phyloP scores from a whole-genome alignment of 2,888 invertebrate genomes.

The Drosophila helvetica region DNA sequence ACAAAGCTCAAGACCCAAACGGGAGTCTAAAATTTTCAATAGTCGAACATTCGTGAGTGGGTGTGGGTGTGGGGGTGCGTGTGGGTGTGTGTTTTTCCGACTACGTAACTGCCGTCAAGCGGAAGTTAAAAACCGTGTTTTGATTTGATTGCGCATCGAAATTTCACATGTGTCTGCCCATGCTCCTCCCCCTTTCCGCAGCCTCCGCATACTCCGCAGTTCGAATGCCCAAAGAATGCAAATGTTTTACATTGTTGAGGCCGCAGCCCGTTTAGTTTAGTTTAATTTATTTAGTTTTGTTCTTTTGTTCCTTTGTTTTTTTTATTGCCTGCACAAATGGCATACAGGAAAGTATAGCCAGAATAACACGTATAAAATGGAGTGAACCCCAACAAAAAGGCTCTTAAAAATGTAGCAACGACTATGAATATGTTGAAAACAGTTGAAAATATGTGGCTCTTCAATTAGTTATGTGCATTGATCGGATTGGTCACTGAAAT shows the following conservation, averaged over 20 bases:
- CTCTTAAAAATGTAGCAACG: too few species aligned
- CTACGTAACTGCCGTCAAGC: slow-evolving; percentile 70
- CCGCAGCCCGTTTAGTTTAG: slow-evolving; percentile 47
- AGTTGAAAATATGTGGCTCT: too few species aligned
- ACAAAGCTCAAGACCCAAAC: slow-evolving; percentile 26
- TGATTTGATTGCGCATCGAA: slow-evolving; percentile 77
- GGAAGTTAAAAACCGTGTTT: slow-evolving; percentile 77
- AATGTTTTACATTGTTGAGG: slow-evolving; percentile 66
- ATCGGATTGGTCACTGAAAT: too few species aligned
- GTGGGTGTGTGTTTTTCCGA: slow-evolving; percentile 50
- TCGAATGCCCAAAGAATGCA: slow-evolving; percentile 48
- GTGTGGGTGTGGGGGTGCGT: background rate
- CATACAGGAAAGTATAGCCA: slow-evolving; percentile 21
- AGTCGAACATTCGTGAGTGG: slow-evolving; percentile 1
- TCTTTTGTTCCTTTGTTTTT: slow-evolving; percentile 6
- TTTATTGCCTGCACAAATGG: slow-evolving; percentile 21
- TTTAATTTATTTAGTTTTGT: slow-evolving; percentile 48
- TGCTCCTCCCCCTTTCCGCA: background rate
- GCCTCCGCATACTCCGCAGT: background rate
- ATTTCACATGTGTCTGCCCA: slow-evolving; percentile 42
- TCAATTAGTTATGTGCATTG: too few species aligned
- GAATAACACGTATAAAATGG: background rate
- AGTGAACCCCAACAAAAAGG: too few species aligned
- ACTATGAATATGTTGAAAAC: too few species aligned
- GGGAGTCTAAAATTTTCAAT: slow-evolving; percentile 17